Evolutionary conservation across 2,797 vertebrate species (phyloP), one percentile per base, ranked within the genome.

Genomic region (Phataginus tricuspis): DNA sequence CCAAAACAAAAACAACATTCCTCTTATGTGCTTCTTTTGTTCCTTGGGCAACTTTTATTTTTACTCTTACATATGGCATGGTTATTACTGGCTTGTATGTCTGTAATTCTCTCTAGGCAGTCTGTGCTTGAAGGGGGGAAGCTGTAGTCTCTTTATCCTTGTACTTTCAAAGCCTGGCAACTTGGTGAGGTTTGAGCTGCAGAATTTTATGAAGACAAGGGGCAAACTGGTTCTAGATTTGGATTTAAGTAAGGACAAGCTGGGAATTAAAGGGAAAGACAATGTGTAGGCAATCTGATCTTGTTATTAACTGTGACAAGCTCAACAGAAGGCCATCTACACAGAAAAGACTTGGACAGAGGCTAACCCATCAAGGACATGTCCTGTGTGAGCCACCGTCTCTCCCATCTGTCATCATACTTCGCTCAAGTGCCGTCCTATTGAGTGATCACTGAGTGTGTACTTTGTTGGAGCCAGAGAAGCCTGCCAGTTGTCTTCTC

Each of bases 241-340:
- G 27, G 49, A 34, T 83, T 61, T 86, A 91, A 86, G 23, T 61
- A 89, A 96, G 39, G 8, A 78, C 87, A n/a, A 90, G 77, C 49
- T 86, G 16, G 37, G n/a, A 69, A 80, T 23, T 57, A 71, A 59
- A 29, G 71, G 11, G 55, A 23, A 80, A 82, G 88, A 53, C 16
- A 91, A 66, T 18, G 42, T 5, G 18, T 23, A 39, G 86, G 34
- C 29, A 83, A 57, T 86, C 15, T 89, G 53, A 86, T 82, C 34
- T 90, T 59, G 53, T 51, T 86, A 59, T 45, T 7, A 93, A 63
- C 14, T 34, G 39, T 84, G 79, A 61, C 55, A 72, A 84, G 14
- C 25, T 80, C 78, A 80, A 69, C 74, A 51, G 88, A 88, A 85
- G 75, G 39, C 25, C 23, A 21, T 87, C 34, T 93, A 39, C 29